Conservation (phyloP, 2,113 vertebrate species). For the Mandrillus leucophaeus region DNA sequence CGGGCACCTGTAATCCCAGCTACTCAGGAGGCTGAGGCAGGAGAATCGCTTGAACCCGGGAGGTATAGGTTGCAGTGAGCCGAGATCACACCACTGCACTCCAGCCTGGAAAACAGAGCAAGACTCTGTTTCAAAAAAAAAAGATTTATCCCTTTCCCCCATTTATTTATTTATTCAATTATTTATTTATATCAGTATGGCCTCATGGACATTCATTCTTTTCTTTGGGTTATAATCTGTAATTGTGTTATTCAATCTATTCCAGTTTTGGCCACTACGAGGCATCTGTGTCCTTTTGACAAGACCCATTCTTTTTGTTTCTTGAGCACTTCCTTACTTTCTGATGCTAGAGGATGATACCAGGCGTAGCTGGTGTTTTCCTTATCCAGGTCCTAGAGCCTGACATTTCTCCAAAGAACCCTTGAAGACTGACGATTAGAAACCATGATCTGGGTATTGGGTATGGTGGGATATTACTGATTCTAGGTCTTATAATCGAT, state of each 20-base stretch:
- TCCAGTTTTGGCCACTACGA: not conserved
- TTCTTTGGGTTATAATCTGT: not conserved
- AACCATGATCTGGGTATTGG: not conserved
- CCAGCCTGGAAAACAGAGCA: no score
- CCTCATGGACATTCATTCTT: not conserved
- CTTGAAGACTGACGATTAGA: not conserved
- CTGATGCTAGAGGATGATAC: not conserved
- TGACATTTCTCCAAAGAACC: not conserved
- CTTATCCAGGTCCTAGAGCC: not conserved
- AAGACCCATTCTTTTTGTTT: not conserved
- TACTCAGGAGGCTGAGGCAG: no score
- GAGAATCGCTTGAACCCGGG: no score
- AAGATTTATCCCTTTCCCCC: not conserved
- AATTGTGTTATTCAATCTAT: not conserved
- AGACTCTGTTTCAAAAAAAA: no score
- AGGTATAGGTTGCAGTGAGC: no score
- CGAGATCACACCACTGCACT: no score
- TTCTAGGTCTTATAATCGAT: not conserved
- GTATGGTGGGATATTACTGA: not conserved
- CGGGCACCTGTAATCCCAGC: no score
- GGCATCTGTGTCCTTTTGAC: not conserved
- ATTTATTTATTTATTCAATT: not conserved
- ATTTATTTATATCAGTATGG: not conserved
- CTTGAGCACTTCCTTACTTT: not conserved
- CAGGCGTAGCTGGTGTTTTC: not conserved